A percentile compares a stretch with the other conserved stretches of the same genome.
phyloP scores from a whole-genome alignment of 2,797 vertebrate species.

The Cottoperca gobio region DNA sequence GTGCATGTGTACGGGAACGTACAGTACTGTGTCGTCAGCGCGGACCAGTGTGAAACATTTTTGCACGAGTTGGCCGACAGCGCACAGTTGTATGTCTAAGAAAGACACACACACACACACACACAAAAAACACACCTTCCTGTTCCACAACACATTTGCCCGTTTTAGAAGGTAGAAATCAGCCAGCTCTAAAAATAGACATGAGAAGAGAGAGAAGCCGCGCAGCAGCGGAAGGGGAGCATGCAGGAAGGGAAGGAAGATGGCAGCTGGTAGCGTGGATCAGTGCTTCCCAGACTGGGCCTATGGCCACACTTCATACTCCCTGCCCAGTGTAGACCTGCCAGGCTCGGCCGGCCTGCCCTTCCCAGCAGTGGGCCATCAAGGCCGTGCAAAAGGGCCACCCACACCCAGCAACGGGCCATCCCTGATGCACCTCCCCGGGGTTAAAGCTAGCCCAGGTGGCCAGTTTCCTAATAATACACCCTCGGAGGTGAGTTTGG shows the following conservation, averaged over 20 bases:
- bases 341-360: conserved; percentile 59
- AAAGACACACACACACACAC: conserved; percentile 50
- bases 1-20: conserved; percentile 57
- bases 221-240: conserved; percentile 80
- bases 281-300: conserved; percentile 80
- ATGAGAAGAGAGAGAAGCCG: conserved; percentile 75
- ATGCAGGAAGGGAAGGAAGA: conserved; percentile 80
- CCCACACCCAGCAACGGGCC: conserved; percentile 55
- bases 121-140: conserved; percentile 63
- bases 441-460: conserved; percentile 46
- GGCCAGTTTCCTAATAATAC: conserved; percentile 65
- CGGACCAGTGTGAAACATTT: conserved; percentile 38
- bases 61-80: conserved; percentile 46
- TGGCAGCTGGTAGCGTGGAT: conserved; percentile 83
- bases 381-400: conserved; percentile 60
- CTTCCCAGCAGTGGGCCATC: conserved; percentile 64
- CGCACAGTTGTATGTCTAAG: conserved; percentile 61
- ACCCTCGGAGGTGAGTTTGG: conserved; percentile 60
- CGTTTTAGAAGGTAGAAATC: conserved; percentile 86
- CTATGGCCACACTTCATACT: conserved; percentile 70
- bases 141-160: conserved; percentile 82
- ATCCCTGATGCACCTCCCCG: conserved; percentile 38
- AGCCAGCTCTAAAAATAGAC: conserved; percentile 88
- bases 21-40: conserved; percentile 38
- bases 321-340: conserved; percentile 49